Evolutionary conservation across 2,888 invertebrate species (phyloP), one percentile per base, ranked within the genome.

Genomic region (Drosophila nigritarsus): DNA sequence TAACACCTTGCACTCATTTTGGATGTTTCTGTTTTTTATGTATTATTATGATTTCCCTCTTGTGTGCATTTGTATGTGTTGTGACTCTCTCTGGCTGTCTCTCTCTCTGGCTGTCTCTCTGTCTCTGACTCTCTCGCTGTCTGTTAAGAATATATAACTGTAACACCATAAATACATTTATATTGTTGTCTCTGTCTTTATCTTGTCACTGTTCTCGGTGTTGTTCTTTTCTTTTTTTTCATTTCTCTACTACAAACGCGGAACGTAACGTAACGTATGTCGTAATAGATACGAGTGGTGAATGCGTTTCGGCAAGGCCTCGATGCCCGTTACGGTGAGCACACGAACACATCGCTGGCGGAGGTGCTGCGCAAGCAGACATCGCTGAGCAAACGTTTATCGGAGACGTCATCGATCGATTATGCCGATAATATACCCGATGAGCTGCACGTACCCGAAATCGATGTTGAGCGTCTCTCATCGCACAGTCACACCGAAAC

Each of bases 241-340:
- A 70, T 67, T 78, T 73, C 45, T 45, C 45, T 24, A 24, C 45
- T 24, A 15, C 45, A 24, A 45, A 45, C 8, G 45, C 45, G 24
- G 24, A 45, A 45, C 45, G 20, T 20, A 20, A 20, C 42, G 13
- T 15, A 45, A 45, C 24, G 45, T 24, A 7, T 45, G 45, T 9
- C 45, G 24, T 20, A 24, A 45, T 80, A 99, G 99, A 99, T 99
- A 94, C 99, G 99, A 95, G 99, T 99, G 95, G 99, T 99, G 95
- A 99, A 99, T 95, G 99, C 99, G 95, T 99, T 99, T 96, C 99
- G 99, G 94, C 98, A 99, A 96, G 99, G 99, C 94, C 96, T 99
- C 94, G 99, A 99, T 95, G 96, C 98, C 94, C 97, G 98, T 93
- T 96, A 96, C 93, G 97, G 98, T 94, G 97, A 97, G 94, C 96